A percentile compares a stretch with the other conserved stretches of the same genome.
phyloP scores from a whole-genome alignment of 2,888 invertebrate species.

The Cabera pusaria region DNA sequence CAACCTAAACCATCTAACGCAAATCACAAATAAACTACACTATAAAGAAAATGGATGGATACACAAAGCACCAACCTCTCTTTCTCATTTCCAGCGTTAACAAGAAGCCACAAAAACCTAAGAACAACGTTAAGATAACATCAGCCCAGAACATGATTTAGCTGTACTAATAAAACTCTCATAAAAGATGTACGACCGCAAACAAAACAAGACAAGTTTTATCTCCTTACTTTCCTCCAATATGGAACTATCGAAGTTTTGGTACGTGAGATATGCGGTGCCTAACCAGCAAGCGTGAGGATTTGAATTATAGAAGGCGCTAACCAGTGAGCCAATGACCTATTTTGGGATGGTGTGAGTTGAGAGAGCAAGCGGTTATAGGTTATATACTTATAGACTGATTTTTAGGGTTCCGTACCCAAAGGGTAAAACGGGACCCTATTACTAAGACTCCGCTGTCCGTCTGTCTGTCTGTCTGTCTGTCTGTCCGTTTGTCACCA shows the following conservation, averaged over 20 bases:
- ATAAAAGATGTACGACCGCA: constrained; percentile 10
- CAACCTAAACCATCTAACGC: too few species aligned
- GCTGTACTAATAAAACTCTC: constrained; percentile 5
- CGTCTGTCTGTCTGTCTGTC: too few species aligned
- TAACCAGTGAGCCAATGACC: constrained; percentile 54
- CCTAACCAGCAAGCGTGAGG: constrained; percentile 26
- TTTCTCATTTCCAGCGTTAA: neutral
- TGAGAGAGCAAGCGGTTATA: constrained; percentile 7
- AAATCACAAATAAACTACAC: too few species aligned
- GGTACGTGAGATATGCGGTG: constrained; percentile 15
- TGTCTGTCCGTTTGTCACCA: too few species aligned
- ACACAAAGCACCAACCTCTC: too few species aligned
- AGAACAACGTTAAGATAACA: neutral
- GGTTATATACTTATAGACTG: too few species aligned
- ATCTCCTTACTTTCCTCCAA: constrained; percentile 1
- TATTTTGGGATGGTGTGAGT: constrained; percentile 22
- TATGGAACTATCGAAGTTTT: constrained; percentile 10
- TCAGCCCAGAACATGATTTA: constrained; percentile 3
- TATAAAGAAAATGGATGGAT: too few species aligned
- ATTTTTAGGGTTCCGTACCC: too few species aligned
- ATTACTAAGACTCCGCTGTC: too few species aligned
- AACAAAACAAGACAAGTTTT: constrained; percentile 17
- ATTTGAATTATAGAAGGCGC: constrained; percentile 52
- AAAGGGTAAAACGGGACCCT: too few species aligned
- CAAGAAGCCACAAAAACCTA: neutral